Conservation (phyloP, 1,140 invertebrate genomes). For the Popillia japonica region DNA sequence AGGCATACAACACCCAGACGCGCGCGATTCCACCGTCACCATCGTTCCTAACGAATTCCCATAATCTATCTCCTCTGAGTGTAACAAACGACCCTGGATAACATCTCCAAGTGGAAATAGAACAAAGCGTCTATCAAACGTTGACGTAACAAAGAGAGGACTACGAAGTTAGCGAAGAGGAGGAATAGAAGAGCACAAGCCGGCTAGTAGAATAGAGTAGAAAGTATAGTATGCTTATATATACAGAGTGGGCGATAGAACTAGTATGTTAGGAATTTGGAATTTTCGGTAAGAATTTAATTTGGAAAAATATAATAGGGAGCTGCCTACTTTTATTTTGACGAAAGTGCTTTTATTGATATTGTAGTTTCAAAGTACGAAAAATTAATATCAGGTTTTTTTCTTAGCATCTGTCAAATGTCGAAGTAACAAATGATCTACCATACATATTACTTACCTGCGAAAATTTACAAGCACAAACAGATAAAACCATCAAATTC, state of each 20-base stretch:
- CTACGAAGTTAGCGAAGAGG: constrained; percentile 35
- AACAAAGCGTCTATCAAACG: constrained; percentile 39
- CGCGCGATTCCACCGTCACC: constrained; percentile 30
- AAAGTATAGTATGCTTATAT: not conserved
- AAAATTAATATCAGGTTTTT: too few species aligned
- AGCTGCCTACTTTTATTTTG: too few species aligned
- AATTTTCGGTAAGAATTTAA: not conserved
- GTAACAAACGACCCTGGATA: constrained; percentile 37
- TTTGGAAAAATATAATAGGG: too few species aligned
- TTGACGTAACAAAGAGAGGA: constrained; percentile 38
- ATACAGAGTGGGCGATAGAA: not conserved
- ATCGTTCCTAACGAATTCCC: constrained; percentile 37
- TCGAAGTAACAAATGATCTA: too few species aligned
- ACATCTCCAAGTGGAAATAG: constrained; percentile 39
- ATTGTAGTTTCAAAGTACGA: too few species aligned
- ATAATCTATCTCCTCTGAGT: constrained; percentile 36
- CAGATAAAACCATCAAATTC: too few species aligned
- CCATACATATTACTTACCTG: too few species aligned
- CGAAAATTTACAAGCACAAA: too few species aligned
- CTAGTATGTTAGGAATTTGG: not conserved
- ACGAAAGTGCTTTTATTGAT: too few species aligned
- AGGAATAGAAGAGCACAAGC: constrained; percentile 33
- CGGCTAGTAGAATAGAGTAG: not conserved
- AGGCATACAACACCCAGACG: constrained; percentile 14
- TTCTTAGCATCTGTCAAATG: too few species aligned